Evolutionary conservation across 1,140 invertebrate species (phyloP).

Genomic region (Apis cerana): DNA sequence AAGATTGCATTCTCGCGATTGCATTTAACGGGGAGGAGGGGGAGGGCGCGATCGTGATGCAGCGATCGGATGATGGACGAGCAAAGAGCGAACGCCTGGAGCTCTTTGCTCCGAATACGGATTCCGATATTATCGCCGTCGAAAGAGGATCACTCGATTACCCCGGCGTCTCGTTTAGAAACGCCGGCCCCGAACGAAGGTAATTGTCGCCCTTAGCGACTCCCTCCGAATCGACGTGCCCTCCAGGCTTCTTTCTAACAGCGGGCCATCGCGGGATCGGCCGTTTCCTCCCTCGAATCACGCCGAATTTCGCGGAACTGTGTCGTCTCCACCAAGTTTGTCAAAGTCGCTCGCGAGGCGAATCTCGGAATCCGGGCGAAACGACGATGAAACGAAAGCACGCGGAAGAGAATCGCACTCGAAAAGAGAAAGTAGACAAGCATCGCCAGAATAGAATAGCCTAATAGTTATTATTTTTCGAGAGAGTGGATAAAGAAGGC

Average conservation of each 20-base stretch:
- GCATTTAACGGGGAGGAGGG: background rate
- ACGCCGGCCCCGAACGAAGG: slow-evolving; percentile 42
- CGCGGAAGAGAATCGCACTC: too few species aligned
- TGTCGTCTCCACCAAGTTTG: background rate
- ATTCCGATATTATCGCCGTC: slow-evolving; percentile 37
- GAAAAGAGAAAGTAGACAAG: too few species aligned
- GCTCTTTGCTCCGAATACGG: slow-evolving; percentile 42
- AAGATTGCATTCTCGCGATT: slow-evolving; percentile 18
- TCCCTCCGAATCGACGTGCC: background rate
- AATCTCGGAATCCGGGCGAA: background rate
- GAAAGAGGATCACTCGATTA: slow-evolving; percentile 54
- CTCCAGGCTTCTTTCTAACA: slow-evolving; percentile 51
- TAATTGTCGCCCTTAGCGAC: slow-evolving; percentile 51
- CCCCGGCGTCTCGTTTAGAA: slow-evolving; percentile 43
- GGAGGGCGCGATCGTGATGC: slow-evolving; percentile 24
- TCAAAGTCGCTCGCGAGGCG: too few species aligned
- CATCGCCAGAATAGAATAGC: background rate
- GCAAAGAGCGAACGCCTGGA: slow-evolving; percentile 21
- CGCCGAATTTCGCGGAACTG: slow-evolving; percentile 2
- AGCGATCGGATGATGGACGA: slow-evolving; percentile 24
- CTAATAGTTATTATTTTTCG: background rate
- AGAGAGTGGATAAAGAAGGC: background rate
- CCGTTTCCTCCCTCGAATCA: slow-evolving; percentile 15
- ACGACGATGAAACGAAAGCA: background rate
- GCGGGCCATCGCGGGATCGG: slow-evolving; percentile 16